These are phyloP conservation scores for Lucilia cuprina DNA, from an alignment of 1,140 invertebrate genomes.

Conservation along the genomic window DNA sequence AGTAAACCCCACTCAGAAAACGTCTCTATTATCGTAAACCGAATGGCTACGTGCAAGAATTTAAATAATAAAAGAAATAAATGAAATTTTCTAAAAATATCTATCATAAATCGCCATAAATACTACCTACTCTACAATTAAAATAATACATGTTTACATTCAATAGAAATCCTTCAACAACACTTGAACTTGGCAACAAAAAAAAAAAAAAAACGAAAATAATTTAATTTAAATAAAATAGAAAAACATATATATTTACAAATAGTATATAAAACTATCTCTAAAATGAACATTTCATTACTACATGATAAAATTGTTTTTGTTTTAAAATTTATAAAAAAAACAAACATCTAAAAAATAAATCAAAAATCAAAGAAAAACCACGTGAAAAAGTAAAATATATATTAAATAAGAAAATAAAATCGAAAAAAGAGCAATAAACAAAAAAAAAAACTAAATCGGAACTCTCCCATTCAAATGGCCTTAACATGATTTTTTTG, in stretches of 20 bases:
- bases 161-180: neutral
- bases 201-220: neutral
- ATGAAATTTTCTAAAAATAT: neutral
- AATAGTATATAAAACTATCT: neutral
- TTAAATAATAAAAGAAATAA: neutral
- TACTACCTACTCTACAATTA: neutral
- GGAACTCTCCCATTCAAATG: neutral
- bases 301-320: constrained; percentile 24
- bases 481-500: neutral
- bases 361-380: neutral
- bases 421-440: neutral
- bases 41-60: neutral
- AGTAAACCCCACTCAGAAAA: neutral
- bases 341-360: too few species aligned
- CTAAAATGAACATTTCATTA: constrained; percentile 25
- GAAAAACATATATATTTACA: neutral
- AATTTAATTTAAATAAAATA: neutral
- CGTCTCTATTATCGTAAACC: neutral
- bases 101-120: neutral
- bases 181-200: constrained; percentile 22
- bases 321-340: neutral
- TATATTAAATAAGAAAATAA: neutral
- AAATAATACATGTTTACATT: neutral
- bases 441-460: neutral
- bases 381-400: neutral